Evolutionary conservation across 2,113 vertebrate genomes (phyloP).

Genomic region (Ophthalmolycus amberensis): DNA sequence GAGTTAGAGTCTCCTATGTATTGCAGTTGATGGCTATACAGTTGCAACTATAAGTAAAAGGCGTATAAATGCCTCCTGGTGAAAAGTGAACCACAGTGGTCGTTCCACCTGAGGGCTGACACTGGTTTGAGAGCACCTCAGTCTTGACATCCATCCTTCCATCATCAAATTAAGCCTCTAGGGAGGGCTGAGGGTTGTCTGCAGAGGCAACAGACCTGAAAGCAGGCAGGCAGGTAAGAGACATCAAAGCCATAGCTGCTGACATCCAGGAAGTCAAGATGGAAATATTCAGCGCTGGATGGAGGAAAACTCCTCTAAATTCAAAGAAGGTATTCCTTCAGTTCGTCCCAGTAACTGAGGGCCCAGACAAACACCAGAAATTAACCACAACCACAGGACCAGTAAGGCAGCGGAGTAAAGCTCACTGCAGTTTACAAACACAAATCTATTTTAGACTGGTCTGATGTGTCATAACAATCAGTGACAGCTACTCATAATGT

Average conservation of each 20-base stretch:
- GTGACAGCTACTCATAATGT: not conserved
- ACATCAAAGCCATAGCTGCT: conserved; percentile 15
- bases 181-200: conserved; percentile 44
- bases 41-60: conserved; percentile 9
- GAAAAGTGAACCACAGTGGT: conserved; percentile 11
- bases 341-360: not conserved
- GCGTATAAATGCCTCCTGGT: conserved; percentile 25
- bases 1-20: conserved; percentile 7
- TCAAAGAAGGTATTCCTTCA: not conserved
- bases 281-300: conserved; percentile 14
- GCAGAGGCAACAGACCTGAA: conserved; percentile 46
- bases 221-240: conserved; percentile 40
- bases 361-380: not conserved
- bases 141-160: conserved; percentile 51
- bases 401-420: not conserved
- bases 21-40: conserved; percentile 4
- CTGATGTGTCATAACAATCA: conserved; percentile 3
- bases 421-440: conserved; percentile 2
- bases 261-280: conserved; percentile 38
- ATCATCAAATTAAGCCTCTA: conserved; percentile 62
- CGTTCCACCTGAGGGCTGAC: conserved; percentile 27
- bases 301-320: conserved; percentile 1
- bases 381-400: not conserved
- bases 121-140: conserved; percentile 28
- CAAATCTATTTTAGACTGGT: not conserved